Base-by-base conservation (phyloP, 1,140 invertebrate species). In the Riptortus pedestris region DNA sequence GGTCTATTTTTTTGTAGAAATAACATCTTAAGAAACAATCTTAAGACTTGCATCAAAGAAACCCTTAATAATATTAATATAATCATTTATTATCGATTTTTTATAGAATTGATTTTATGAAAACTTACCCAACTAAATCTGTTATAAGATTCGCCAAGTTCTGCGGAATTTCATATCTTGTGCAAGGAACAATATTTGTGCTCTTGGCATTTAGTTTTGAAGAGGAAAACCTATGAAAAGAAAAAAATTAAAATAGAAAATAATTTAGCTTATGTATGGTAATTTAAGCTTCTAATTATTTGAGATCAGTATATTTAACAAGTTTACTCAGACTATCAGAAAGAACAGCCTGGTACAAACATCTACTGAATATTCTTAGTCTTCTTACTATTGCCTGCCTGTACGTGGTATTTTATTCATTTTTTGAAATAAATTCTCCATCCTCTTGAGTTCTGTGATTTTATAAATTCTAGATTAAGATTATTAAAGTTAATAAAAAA, bases 71-170 rank as follows among this genome's bases (percentile, higher is more conserved):
- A 38, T 38, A 38, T 38, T 9, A 38, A 9, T 45, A 12, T 45
- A 45, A 14, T 45, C 20, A 1, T 3, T 45, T 14, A 11, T n/a
- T 2, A 45, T 2, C 2, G 20, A 45, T n/a, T n/a, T 11, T 45
- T 14, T 45, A 45, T 45, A n/a, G 43, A 45, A 45, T n/a, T 45
- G 14, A 18, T 45, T 45, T 45, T 1, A 45, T 45, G 9, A n/a
- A n/a, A n/a, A 47, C 45, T 12, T 47, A 47, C 45, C 45, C 45
- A 47, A 47, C 45, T 47, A 47, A 47, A 47, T 47, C 45, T 20
- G 45, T 47, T 9, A 47, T 47, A 20, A 47, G 22, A 20, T 47
- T 47, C 18, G 3, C 2, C n/a, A 47, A 47, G n/a, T 47, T 47
- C 18, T n/a, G 45, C 7, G 45, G 45, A 9, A 47, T 47, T 47